Percentiles rank a stretch among this genome's conserved stretches.
These are phyloP conservation scores for Netelia melanura DNA, from an alignment of 2,888 invertebrate species.

Conservation along the genomic window DNA sequence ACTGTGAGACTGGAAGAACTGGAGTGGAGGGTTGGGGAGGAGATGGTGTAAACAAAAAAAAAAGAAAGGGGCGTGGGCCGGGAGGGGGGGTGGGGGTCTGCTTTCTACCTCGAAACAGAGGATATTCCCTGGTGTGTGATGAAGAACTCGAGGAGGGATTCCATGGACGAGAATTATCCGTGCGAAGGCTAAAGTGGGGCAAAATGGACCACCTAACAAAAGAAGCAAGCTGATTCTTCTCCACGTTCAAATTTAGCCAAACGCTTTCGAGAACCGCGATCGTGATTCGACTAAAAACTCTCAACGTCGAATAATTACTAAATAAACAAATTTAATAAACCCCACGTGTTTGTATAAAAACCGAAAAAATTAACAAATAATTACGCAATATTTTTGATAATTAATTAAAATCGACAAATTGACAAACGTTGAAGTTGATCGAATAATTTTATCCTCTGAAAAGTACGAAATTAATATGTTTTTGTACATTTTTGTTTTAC, in stretches of 20 bases:
- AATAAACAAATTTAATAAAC: too few relatives aligned
- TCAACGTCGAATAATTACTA: too few relatives aligned
- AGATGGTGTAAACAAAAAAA: background rate
- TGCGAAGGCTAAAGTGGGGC: background rate
- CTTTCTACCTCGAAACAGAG: slow-evolving; percentile 19
- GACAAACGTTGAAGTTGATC: too few relatives aligned
- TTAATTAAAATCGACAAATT: too few relatives aligned
- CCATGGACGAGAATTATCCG: slow-evolving; percentile 11
- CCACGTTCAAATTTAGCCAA: background rate
- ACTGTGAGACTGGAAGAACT: background rate
- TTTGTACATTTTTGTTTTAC: background rate
- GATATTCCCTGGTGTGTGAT: slow-evolving; percentile 21
- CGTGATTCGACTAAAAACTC: too few relatives aligned
- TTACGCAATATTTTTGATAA: too few relatives aligned
- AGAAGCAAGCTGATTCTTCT: background rate
- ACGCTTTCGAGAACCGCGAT: too few relatives aligned
- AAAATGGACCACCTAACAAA: slow-evolving; percentile 19
- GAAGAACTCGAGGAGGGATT: background rate
- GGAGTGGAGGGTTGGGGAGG: background rate
- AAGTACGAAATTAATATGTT: too few relatives aligned
- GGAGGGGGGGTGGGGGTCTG: slow-evolving; percentile 21
- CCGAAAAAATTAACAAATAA: too few relatives aligned
- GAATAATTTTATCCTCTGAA: too few relatives aligned
- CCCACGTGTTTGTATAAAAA: too few relatives aligned
- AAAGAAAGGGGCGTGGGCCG: background rate